Evolutionary conservation across 2,797 vertebrate species (phyloP), one percentile per base, ranked within the genome.

Genomic region (Peromyscus attwateri): DNA sequence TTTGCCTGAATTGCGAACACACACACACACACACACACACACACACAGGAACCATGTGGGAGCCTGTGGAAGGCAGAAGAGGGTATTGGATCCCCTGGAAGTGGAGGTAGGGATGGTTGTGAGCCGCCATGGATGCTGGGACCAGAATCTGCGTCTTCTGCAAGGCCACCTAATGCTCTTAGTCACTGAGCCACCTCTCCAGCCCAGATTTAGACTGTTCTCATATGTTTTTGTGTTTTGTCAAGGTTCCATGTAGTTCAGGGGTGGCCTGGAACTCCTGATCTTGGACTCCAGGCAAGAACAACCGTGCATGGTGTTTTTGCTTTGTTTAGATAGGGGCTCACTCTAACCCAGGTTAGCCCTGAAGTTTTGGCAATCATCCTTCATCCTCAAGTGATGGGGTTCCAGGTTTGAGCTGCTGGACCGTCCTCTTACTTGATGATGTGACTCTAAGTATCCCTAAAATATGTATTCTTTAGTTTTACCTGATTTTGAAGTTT

Each of bases 401-500:
- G 52, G 37, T 87, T 37, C 37, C 34, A 70, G 46, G 14, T 49
- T 8, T 40, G 16, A 37, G 14, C n/a, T 34, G 13, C 27, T 11
- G 1, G 1, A 52, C 37, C 16, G 7, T 21, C 21, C 19, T 31
- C 29, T 92, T 89, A 68, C 27, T 55, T 80, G 49, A 60, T n/a
- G 64, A 79, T 62, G 49, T 85, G 80, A 66, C 70, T n/a, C 49
- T 75, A 75, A 75, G 19, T 66, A 49, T 97, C 21, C 14, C 31
- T 94, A 94, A 96, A 82, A 77, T 31, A 92, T 77, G 0, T 55
- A n/a, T 84, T 91, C 37, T 90, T 92, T 94, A 37, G 31, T 87
- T 94, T 79, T 76, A 64, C 76, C 43, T 85, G 34, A 73, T 73
- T 94, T 94, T 79, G 55, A 92, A 92, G 55, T 90, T 87, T 79